Evolutionary conservation across 2,888 invertebrate species (phyloP).

Genomic region (Parapristionchus giblindavisi): DNA sequence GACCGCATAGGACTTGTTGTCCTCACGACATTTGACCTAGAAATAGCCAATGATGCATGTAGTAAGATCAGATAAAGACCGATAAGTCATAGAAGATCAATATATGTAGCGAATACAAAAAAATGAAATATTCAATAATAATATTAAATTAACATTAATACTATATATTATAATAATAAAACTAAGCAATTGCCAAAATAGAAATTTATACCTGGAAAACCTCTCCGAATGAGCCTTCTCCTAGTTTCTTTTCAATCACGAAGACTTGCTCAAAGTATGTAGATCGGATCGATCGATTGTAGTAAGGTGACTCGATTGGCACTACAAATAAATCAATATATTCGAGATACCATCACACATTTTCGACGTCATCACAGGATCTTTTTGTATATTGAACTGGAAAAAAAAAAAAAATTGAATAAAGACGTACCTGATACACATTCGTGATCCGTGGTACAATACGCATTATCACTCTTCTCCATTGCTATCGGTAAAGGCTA

Average conservation of each 20-base stretch:
- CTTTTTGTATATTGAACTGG: no score
- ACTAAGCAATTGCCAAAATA: not conserved
- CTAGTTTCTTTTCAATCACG: slow-evolving; percentile 76
- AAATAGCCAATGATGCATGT: no score
- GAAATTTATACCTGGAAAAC: slow-evolving; percentile 57
- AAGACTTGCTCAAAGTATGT: slow-evolving; percentile 80
- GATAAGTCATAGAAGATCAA: no score
- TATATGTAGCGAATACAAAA: no score
- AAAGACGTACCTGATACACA: slow-evolving; percentile 6
- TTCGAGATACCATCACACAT: no score
- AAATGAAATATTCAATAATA: no score
- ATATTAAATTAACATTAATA: slow-evolving; percentile 72
- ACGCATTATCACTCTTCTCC: slow-evolving; percentile 14
- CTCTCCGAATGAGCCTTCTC: slow-evolving; percentile 82
- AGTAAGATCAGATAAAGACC: not conserved
- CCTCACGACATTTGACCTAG: slow-evolving; percentile 77
- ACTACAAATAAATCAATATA: no score
- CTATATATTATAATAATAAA: slow-evolving; percentile 14
- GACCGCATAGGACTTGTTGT: slow-evolving; percentile 79
- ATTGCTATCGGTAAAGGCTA: slow-evolving; percentile 5
- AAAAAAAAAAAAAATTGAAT: not conserved
- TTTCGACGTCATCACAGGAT: no score
- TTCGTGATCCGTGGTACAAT: slow-evolving; percentile 28
- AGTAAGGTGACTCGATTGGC: slow-evolving; percentile 54
- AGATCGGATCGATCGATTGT: slow-evolving; percentile 71